Evolutionary conservation across 1,140 invertebrate species (phyloP), one percentile per base, ranked within the genome.

Genomic region (Galleria mellonella): DNA sequence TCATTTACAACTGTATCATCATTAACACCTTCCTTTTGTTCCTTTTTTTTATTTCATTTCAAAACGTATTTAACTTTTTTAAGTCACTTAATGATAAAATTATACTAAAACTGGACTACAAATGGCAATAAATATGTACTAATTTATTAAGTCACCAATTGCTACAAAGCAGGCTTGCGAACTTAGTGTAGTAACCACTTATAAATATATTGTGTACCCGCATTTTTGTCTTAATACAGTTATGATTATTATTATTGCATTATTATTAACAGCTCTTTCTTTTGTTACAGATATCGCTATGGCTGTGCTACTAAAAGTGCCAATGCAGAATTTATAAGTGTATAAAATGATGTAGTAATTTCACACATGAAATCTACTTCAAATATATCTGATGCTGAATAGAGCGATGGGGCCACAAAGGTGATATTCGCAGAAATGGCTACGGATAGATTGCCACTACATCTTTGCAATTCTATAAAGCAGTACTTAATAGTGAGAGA

Each of bases 401-500:
- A 63, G 56, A 71, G 69, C 68, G 70, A 83, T 83, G 81, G 71
- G 54, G 75, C 46, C 63, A 42, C 60, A 69, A 49, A 85, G 78
- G 72, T 85, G 82, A 85, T 81, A 79, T 72, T 62, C 32, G 63
- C 67, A 62, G 55, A 82, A 71, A 83, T 83, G 82, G 82, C 77
- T 46, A 54, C 55, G 50, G 53, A 81, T 42, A 76, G 69, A 73
- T 55, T 82, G 70, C 74, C 73, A 65, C 58, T 83, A 63, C 77
- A 83, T 43, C 67, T 83, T 55, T 82, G 77, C 54, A 85, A 85
- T 57, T 82, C 78, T 48, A 83, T 85, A 62, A 85, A 85, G 65
- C 76, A 82, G 58, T 83, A 82, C 51, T 59, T 51, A 32, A 37
- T 57, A 14, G 52, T 49, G 12, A 47, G 49, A 44, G 38, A 48